phyloP scores from a whole-genome alignment of 1,140 invertebrate genomes.

The Drosophila fuyamai region DNA sequence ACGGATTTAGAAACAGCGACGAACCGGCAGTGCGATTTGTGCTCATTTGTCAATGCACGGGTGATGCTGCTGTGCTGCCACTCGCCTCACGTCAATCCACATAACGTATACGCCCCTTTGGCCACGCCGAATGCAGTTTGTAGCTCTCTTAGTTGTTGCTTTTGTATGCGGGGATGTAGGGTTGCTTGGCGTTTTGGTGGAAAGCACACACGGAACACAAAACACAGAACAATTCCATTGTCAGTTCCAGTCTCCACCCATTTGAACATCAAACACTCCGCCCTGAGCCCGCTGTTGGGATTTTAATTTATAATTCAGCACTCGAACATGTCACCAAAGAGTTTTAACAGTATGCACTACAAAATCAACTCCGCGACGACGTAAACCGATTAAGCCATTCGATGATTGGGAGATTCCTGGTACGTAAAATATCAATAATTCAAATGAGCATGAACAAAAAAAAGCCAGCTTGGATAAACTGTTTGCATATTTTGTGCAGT shows the following conservation, averaged over 20 bases:
- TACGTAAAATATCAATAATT: neutral
- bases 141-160: slow-evolving; percentile 18
- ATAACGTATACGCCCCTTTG: slow-evolving; percentile 59
- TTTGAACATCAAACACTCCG: slow-evolving; percentile 44
- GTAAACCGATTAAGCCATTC: slow-evolving; percentile 41
- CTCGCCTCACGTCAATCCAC: slow-evolving; percentile 52
- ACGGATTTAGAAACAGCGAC: slow-evolving; percentile 36
- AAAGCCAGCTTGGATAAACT: neutral
- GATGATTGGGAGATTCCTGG: neutral
- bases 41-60: slow-evolving; percentile 60
- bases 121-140: slow-evolving; percentile 44
- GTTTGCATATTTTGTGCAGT: neutral
- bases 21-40: slow-evolving; percentile 57
- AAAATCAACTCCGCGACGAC: slow-evolving; percentile 20
- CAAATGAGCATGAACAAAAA: neutral
- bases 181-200: slow-evolving; percentile 1
- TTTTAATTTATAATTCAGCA: slow-evolving; percentile 68
- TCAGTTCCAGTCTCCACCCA: slow-evolving; percentile 18
- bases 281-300: slow-evolving; percentile 22
- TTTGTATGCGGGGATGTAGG: slow-evolving; percentile 26
- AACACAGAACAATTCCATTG: slow-evolving; percentile 53
- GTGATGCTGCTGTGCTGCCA: slow-evolving; percentile 11
- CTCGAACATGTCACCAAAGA: slow-evolving; percentile 30
- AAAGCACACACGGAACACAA: slow-evolving; percentile 42
- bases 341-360: slow-evolving; percentile 42